These are phyloP conservation scores for Electrona antarctica DNA, from an alignment of 2,113 vertebrate genomes.

Conservation along the genomic window DNA sequence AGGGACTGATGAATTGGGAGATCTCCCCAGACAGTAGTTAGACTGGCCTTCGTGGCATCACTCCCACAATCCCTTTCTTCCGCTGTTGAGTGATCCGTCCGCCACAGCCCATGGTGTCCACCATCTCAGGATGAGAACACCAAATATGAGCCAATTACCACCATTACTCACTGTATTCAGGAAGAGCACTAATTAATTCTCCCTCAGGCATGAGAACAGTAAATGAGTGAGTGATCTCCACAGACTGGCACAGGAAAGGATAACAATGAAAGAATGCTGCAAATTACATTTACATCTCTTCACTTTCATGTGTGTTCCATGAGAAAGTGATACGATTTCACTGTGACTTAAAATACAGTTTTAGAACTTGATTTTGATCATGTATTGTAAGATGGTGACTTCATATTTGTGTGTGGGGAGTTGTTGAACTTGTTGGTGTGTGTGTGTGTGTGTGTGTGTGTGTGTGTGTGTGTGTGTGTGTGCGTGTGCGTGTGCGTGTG, in stretches of 20 bases:
- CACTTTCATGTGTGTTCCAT: conserved; percentile 13
- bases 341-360: not conserved
- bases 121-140: conserved; percentile 60
- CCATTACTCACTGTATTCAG: conserved; percentile 59
- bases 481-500: not conserved
- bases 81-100: conserved; percentile 67
- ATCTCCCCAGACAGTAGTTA: conserved; percentile 64
- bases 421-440: conserved; percentile 17
- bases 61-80: conserved; percentile 67
- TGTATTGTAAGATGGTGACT: not conserved
- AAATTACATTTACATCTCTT: conserved; percentile 29
- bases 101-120: conserved; percentile 30
- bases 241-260: conserved; percentile 49
- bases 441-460: no score
- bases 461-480: no score
- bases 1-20: conserved; percentile 61
- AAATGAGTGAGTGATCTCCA: conserved; percentile 52
- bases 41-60: conserved; percentile 54
- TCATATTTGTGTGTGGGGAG: not conserved
- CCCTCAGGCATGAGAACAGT: conserved; percentile 65
- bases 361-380: not conserved
- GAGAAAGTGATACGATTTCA: not conserved
- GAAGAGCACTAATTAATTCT: conserved; percentile 76
- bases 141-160: conserved; percentile 76
- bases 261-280: conserved; percentile 55